Evolutionary conservation across 2,797 vertebrate species (phyloP).

Genomic region (Peromyscus nudipes): DNA sequence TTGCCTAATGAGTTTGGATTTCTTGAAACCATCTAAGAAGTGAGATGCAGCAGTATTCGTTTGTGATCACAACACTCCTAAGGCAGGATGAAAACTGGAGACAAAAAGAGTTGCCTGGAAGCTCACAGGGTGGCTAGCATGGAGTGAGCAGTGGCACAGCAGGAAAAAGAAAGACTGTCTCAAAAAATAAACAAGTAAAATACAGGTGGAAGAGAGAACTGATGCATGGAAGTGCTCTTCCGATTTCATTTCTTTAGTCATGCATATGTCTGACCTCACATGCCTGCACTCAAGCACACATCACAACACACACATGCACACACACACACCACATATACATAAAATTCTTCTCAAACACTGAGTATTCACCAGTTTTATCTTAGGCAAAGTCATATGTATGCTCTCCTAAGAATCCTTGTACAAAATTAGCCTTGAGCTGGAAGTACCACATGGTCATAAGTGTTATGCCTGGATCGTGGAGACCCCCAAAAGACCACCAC

Average conservation of each 20-base stretch:
- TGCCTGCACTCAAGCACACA: not conserved
- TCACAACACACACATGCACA: not conserved
- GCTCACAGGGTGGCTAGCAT: not conserved
- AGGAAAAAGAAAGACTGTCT: not conserved
- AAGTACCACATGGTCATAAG: not conserved
- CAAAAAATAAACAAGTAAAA: not conserved
- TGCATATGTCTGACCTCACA: not conserved
- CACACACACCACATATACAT: not conserved
- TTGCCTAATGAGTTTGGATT: not conserved
- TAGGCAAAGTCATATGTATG: not conserved
- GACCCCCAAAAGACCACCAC: too few relatives aligned
- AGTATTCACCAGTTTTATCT: not conserved
- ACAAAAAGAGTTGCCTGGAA: not conserved
- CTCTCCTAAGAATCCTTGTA: not conserved
- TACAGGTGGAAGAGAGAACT: not conserved
- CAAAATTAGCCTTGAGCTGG: not conserved
- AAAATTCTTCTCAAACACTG: not conserved
- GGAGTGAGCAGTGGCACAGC: rapidly evolving
- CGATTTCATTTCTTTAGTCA: not conserved
- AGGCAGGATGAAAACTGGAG: not conserved
- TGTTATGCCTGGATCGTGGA: too few relatives aligned
- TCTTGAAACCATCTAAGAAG: not conserved
- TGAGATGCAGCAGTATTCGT: not conserved
- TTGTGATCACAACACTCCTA: not conserved
- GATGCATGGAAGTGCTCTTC: not conserved